phyloP scores from a whole-genome alignment of 2,113 vertebrate species.

The Marmota monax region DNA sequence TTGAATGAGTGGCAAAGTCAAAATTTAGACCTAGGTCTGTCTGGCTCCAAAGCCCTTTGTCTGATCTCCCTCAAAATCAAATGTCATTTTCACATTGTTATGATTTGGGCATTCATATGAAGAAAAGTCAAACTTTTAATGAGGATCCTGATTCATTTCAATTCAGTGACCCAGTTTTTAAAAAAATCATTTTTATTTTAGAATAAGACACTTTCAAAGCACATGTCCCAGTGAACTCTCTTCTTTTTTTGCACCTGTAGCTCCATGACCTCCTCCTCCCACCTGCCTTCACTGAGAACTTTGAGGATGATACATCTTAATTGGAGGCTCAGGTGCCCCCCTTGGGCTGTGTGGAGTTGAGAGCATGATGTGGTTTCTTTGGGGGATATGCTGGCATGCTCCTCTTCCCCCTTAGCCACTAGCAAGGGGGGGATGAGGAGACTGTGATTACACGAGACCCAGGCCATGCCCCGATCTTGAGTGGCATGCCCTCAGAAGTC shows the following conservation, averaged over 20 bases:
- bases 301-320: constrained; percentile 62
- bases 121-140: constrained; percentile 69
- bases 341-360: not conserved
- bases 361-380: not conserved
- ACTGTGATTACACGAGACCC: not conserved
- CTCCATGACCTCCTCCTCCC: constrained; percentile 30
- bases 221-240: not conserved
- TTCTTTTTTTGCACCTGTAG: not conserved
- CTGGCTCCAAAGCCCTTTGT: constrained; percentile 11
- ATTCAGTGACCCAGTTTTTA: constrained; percentile 12
- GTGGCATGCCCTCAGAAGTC: not conserved
- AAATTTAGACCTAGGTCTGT: not conserved
- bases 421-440: not conserved
- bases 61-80: constrained; percentile 16
- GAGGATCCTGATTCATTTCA: constrained; percentile 70
- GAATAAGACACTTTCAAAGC: constrained; percentile 67
- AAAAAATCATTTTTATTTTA: constrained; percentile 59
- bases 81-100: constrained; percentile 2
- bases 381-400: not conserved
- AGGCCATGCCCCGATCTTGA: not conserved
- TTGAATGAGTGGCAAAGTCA: not conserved
- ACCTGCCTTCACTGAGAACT: constrained; percentile 7
- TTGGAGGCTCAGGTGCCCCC: not conserved
- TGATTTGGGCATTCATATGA: constrained; percentile 36
- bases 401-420: not conserved